Evolutionary conservation across 2,888 invertebrate genomes (phyloP), one percentile per base, ranked within the genome.

Genomic region (Epiblema foenella): DNA sequence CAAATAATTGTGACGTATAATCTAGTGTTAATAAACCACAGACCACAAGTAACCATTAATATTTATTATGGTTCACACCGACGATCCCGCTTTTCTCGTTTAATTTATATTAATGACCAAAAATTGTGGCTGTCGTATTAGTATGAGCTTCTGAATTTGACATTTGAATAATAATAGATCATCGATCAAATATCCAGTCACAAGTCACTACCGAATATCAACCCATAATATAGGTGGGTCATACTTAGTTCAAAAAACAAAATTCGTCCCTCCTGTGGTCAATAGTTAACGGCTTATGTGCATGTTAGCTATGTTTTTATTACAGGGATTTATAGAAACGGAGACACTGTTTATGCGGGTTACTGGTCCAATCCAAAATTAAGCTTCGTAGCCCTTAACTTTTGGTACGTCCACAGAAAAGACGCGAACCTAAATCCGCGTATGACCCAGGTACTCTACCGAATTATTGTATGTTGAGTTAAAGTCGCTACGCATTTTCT

Each of bases 1-100:
- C 57, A 64, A 63, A 46, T 46, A 51, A 69, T 51, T 58, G 37
- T 51, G 29, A 29, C 18, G 8, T 52, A n/a, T 59, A 54, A 70
- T 39, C n/a, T 33, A 46, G 65, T 46, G 33, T 49, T 65, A 64
- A 0, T 39, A 33, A 11, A 29, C 60, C 52, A 29, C 62, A 33
- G 56, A 49, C 51, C 57, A n/a, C 57, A 33, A 33, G 15, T n/a
- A 46, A 18, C 29, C 52, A 70, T 70, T 33, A 59, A 70, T 70
- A 65, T 66, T 59, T 65, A 65, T 70, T 65, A 65, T 58, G 64
- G 17, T 57, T 69, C 52, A 52, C 58, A 46, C 46, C 51, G 58
- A 54, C 51, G 24, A 51, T 65, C 46, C 20, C 18, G 46, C 59
- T 33, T 33, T 54, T 59, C 37, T 33, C 24, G 65, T 62, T 5